A percentile compares a stretch with the other conserved stretches of the same genome.
phyloP scores from a whole-genome alignment of 2,797 vertebrate species.

The Chaenodraco wilsoni region DNA sequence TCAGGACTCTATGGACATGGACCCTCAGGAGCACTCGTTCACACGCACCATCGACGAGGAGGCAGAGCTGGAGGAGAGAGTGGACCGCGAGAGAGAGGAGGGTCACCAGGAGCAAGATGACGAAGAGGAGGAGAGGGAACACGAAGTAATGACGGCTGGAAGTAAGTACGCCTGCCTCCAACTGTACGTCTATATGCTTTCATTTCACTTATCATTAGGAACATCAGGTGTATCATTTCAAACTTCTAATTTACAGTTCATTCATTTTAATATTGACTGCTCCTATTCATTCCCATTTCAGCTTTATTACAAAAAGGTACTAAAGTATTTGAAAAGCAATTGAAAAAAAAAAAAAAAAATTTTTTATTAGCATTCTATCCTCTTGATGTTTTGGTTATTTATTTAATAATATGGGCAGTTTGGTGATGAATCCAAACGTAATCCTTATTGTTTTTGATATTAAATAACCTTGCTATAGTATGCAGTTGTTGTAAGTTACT shows the following conservation, averaged over 20 bases:
- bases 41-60: constrained; percentile 98
- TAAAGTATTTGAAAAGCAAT: not conserved
- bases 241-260: too few relatives aligned
- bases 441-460: not conserved
- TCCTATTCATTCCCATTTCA: not conserved
- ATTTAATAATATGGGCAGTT: not conserved
- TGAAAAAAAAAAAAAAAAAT: too few relatives aligned
- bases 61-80: constrained; percentile 95
- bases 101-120: constrained; percentile 94
- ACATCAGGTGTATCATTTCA: too few relatives aligned
- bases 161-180: constrained; percentile 85
- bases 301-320: not conserved
- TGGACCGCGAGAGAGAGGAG: constrained; percentile 93
- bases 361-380: not conserved
- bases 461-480: not conserved
- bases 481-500: not conserved
- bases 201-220: not conserved
- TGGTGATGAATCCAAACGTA: not conserved
- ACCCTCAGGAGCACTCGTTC: constrained; percentile 93
- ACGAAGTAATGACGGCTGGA: constrained; percentile 98
- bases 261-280: not conserved
- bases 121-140: constrained; percentile 94
- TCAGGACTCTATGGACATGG: constrained; percentile 92
- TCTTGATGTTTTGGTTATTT: not conserved
- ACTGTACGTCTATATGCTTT: not conserved